Evolutionary conservation across 2,888 invertebrate genomes (phyloP), one percentile per base, ranked within the genome.

Genomic region (Ryuthela nishihirai): DNA sequence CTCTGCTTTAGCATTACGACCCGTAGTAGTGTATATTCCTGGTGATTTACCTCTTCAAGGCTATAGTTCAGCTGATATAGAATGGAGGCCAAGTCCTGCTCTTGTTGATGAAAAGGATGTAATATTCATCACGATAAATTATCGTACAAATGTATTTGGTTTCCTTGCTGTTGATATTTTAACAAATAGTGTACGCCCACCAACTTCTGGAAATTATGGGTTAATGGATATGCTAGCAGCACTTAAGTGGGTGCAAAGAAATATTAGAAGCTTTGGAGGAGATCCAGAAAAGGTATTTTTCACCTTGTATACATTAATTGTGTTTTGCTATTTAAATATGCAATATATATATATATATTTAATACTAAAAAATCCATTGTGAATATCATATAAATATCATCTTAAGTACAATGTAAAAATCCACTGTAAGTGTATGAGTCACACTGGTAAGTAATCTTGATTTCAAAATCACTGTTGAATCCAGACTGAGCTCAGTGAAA

Each of bases 61-160:
- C 1, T 54, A 62, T n/a, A 54, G 60, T 23, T 47, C 54, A 1
- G 56, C 46, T 26, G 66, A 66, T 29, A 44, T 65, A 4, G 54
- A 69, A 4, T 76, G 80, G 68, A 81, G 85, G 65, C 89, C 91
- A 0, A 87, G 88, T 0, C 82, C 88, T 0, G 77, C 85, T 32
- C 82, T 89, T 62, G 84, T 90, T 0, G 81, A 84, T 43, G 82
- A 84, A 2, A 83, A 85, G 58, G 86, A 89, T 71, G 85, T 89
- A 1, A 83, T 93, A 7, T 88, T 88, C 71, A 91, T 93, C 2
- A 80, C 87, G 59, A 88, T 91, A 2, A 90, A 91, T 70, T 90
- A 92, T 75, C 81, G 92, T 67, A 75, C 85, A 36, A 78, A 78
- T 12, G 72, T 77, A 0, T 76, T 80, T 58, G 93, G 94, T 3